Percentiles rank a stretch among this genome's conserved stretches.
phyloP scores from a whole-genome alignment of 2,888 invertebrate species.

The Clostera curtula region DNA sequence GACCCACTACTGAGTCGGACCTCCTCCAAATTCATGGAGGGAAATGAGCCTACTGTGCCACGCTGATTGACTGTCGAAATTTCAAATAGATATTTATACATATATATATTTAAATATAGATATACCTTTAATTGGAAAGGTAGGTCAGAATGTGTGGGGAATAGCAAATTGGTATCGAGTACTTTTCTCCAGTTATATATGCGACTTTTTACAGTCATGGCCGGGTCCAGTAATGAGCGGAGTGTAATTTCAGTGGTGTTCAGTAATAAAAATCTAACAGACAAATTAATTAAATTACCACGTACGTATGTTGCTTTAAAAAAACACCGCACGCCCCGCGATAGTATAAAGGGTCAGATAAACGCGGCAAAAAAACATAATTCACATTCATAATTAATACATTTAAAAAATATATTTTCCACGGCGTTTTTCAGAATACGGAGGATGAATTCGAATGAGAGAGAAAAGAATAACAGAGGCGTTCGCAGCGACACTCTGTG shows the following conservation, averaged over 20 bases:
- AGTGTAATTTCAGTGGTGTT: conserved; percentile 10
- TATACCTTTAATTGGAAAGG: too few species aligned
- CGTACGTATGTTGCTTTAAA: conserved; percentile 33
- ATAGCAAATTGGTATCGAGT: too few species aligned
- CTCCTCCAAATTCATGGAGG: too few species aligned
- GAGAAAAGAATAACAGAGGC: conserved; percentile 65
- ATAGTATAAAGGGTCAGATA: conserved; percentile 48
- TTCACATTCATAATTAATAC: conserved; percentile 62
- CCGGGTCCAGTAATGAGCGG: too few species aligned
- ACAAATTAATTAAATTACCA: conserved; percentile 37
- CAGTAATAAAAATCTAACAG: conserved; percentile 25
- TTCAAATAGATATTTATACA: too few species aligned
- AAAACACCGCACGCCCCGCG: conserved; percentile 35
- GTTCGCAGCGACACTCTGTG: conserved; percentile 52
- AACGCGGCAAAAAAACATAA: conserved; percentile 52
- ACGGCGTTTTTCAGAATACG: conserved; percentile 44
- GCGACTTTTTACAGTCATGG: too few species aligned
- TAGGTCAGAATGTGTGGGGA: too few species aligned
- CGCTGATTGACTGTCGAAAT: too few species aligned
- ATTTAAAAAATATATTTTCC: conserved; percentile 47
- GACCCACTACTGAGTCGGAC: too few species aligned
- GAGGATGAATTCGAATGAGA: conserved; percentile 66
- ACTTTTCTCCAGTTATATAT: too few species aligned
- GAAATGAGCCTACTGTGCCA: too few species aligned
- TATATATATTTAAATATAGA: too few species aligned